Evolutionary conservation across 2,797 vertebrate genomes (phyloP).

Genomic region (Ammospiza maritima): DNA sequence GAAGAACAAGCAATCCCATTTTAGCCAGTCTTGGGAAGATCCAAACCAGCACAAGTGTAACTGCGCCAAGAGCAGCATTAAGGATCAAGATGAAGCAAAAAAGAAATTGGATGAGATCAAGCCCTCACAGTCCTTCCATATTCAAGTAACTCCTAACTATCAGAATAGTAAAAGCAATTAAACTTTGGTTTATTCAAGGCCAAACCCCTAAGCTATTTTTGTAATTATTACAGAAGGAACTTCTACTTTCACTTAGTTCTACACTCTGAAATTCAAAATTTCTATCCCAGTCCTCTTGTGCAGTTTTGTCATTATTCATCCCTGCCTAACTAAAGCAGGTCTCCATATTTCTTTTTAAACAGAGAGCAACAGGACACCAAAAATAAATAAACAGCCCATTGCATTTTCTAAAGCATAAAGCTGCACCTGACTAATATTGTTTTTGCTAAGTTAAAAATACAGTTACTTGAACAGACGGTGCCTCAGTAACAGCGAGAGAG

Average conservation of each 20-base stretch:
- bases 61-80: not conserved
- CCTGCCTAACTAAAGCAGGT: not conserved
- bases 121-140: not conserved
- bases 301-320: not conserved
- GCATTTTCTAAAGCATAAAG: conserved; percentile 45
- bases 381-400: not conserved
- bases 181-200: not conserved
- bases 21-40: not conserved
- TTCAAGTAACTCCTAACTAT: not conserved
- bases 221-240: not conserved
- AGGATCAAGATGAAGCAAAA: not conserved
- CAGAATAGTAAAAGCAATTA: not conserved
- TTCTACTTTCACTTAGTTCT: not conserved
- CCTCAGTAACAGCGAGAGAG: conserved; percentile 59
- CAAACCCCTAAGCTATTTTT: not conserved
- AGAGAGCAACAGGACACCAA: not conserved
- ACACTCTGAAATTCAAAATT: not conserved
- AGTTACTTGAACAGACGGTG: conserved; percentile 46
- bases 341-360: not conserved
- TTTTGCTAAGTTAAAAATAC: conserved; percentile 42
- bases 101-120: not conserved
- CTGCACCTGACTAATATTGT: conserved; percentile 47
- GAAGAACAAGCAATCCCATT: not conserved
- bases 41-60: not conserved
- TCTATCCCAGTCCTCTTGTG: not conserved